Percentiles rank a stretch among this genome's conserved stretches.
Evolutionary conservation across 2,797 vertebrate species (phyloP).

Genomic region (Acrossocheilus wenchowensis): DNA sequence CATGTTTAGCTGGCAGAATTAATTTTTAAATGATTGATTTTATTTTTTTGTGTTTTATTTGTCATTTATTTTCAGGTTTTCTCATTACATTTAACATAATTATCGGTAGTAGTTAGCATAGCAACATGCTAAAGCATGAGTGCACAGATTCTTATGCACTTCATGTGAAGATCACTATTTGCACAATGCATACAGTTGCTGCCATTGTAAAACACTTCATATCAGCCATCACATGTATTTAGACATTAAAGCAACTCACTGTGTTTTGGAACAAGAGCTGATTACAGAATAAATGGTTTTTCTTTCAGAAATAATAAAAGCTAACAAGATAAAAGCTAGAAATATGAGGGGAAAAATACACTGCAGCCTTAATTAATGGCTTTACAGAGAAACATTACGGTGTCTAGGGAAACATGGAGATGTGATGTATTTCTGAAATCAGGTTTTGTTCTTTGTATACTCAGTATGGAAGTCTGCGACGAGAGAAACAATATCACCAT

Average conservation of each 20-base stretch:
- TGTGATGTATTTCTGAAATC: slow-evolving; percentile 27
- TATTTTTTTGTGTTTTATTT: not conserved
- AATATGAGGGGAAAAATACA: not conserved
- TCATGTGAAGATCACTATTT: not conserved
- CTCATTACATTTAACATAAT: not conserved
- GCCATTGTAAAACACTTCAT: not conserved
- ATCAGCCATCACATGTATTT: not conserved
- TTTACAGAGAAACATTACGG: not conserved
- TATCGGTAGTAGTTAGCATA: not conserved
- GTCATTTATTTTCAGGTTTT: not conserved
- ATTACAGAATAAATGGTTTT: not conserved
- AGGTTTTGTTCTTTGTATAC: slow-evolving; percentile 39
- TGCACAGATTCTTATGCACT: not conserved
- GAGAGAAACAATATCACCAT: slow-evolving; percentile 86
- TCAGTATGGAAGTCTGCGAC: slow-evolving; percentile 89
- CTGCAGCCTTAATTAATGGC: not conserved
- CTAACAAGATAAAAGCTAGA: not conserved
- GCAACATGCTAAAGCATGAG: not conserved
- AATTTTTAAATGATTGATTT: not conserved
- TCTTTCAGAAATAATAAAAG: not conserved
- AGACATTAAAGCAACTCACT: not conserved
- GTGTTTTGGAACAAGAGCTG: not conserved
- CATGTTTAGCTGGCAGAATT: not conserved
- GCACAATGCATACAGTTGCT: not conserved
- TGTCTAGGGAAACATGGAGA: not conserved